phyloP scores from a whole-genome alignment of 2,797 vertebrate genomes.

The Chiloscyllium punctatum region DNA sequence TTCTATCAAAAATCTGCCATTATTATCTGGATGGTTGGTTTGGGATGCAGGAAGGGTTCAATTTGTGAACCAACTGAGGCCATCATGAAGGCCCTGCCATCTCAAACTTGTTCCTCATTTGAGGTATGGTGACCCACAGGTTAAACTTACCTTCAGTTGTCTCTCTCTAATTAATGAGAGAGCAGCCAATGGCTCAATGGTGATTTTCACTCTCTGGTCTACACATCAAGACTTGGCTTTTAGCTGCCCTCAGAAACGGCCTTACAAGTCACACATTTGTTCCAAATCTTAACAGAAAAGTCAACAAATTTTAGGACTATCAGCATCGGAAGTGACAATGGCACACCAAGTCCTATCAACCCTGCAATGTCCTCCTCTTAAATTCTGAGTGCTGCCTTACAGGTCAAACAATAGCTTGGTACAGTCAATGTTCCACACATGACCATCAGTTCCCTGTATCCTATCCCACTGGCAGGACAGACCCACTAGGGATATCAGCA shows the following conservation, averaged over 20 bases:
- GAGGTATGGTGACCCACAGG: no score
- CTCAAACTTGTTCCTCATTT: no score
- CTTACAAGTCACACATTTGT: neutral
- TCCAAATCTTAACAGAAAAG: neutral
- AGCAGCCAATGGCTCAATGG: no score
- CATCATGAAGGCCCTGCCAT: no score
- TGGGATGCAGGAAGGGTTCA: no score
- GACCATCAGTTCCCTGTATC: neutral
- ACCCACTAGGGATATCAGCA: neutral
- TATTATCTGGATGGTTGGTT: no score
- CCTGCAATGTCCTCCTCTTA: neutral
- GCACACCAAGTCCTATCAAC: neutral
- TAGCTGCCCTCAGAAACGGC: neutral
- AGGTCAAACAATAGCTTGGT: neutral
- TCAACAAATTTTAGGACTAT: neutral
- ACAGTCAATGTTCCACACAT: neutral
- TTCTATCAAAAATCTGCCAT: neutral
- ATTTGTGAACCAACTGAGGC: no score
- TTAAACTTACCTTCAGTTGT: no score
- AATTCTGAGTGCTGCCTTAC: neutral
- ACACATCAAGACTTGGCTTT: neutral
- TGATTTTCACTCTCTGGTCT: no score
- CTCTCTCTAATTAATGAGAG: no score
- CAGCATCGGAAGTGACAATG: neutral
- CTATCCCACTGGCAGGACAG: neutral